phyloP scores from a whole-genome alignment of 2,888 invertebrate species.

The Philonicus albiceps region DNA sequence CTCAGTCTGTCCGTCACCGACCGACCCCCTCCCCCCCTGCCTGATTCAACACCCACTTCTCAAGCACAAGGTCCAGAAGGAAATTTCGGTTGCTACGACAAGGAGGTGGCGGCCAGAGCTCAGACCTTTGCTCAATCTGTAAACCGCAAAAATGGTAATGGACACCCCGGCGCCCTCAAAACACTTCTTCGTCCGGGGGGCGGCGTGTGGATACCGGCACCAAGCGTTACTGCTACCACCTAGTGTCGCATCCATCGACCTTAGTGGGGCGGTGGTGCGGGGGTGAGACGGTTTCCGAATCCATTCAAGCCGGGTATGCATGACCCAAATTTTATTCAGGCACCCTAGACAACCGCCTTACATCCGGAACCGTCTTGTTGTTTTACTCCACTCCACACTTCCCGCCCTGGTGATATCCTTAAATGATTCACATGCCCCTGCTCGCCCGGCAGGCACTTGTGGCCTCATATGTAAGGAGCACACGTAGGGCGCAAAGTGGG shows the following conservation, averaged over 20 bases:
- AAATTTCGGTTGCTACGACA: not conserved
- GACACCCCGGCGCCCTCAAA: not conserved
- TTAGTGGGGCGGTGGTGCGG: not conserved
- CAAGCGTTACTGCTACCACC: not conserved
- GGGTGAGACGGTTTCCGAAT: not conserved
- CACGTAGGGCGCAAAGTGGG: slow-evolving; percentile 37
- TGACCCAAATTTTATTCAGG: slow-evolving; percentile 43
- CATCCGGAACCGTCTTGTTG: slow-evolving; percentile 17
- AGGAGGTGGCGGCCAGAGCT: not conserved
- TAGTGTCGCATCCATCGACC: not conserved
- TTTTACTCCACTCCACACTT: not conserved
- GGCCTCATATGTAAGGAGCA: slow-evolving; percentile 39
- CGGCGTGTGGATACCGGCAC: not conserved
- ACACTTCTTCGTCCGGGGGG: not conserved
- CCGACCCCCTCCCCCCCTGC: not conserved
- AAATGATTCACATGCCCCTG: slow-evolving; percentile 23
- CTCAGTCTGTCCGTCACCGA: slow-evolving; percentile 34
- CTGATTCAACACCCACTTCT: not conserved
- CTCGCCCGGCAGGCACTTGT: slow-evolving; percentile 33
- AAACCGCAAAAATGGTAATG: slow-evolving; percentile 21
- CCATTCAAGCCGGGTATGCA: slow-evolving; percentile 25
- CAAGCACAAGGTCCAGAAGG: not conserved
- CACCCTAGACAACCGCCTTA: slow-evolving; percentile 36
- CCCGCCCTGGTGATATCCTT: slow-evolving; percentile 11
- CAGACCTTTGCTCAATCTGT: not conserved